Evolutionary conservation across 2,888 invertebrate genomes (phyloP), one percentile per base, ranked within the genome.

Genomic region (Dicyrtoma fusca): DNA sequence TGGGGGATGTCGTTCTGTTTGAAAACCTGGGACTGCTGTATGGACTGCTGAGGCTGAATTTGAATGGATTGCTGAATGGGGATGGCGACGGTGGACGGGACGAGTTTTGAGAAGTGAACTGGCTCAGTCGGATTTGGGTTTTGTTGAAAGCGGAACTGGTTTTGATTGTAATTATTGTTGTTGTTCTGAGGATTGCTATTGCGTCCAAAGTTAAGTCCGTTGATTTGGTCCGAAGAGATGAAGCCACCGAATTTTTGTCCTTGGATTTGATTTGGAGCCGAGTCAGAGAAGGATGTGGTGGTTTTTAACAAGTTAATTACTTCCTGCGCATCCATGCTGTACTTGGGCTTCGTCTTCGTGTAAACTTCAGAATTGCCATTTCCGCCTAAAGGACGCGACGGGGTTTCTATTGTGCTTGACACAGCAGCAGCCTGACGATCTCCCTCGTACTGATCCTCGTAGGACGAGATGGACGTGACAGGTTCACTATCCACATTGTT

Each of bases 1-100:
- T 42, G 61, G 3, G 42, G 45, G n/a, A 63, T 53, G 19, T 71
- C 53, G 61, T 69, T 64, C 23, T 65, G 57, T 65, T 65, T 62
- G n/a, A 26, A 66, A 51, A 66, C 47, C 49, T 53, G 74, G 47
- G 62, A 42, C 42, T 74, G 75, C 45, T 71, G 74, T 62, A 57
- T 49, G 21, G 57, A 25, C 62, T 70, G 73, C 47, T 72, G 74
- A 8, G n/a, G 49, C 47, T 45, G 57, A 19, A 19, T 17, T 55
- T 55, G 53, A 53, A 49, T 53, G 11, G 47, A 34, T 59, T 69
- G 69, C 21, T 69, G 61, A 14, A 34, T 34, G 8, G 34, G 34
- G 34, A 34, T 8, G 3, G 34, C 34, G 3, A 34, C 34, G 10
- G 62, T 62, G 10, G 49, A 13, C 17, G 65, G 10, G 13, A 13